A percentile compares a stretch with the other conserved stretches of the same genome.
Conservation (phyloP, 2,113 vertebrate genomes). For the Symphodus melops region DNA sequence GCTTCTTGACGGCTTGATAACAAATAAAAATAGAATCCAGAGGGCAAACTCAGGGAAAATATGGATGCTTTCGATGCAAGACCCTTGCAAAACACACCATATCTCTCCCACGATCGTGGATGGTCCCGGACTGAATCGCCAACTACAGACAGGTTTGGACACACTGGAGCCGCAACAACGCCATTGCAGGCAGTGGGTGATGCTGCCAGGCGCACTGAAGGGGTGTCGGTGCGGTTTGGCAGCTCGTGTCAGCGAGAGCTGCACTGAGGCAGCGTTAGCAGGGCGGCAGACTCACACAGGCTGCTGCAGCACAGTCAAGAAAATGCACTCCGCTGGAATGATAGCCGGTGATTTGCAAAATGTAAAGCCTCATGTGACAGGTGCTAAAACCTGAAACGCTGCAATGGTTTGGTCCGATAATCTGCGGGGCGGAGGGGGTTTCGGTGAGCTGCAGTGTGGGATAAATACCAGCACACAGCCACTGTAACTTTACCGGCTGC, state of each 20-base stretch:
- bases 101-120: conserved; percentile 46
- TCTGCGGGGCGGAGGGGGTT: conserved; percentile 73
- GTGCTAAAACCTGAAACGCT: conserved; percentile 73
- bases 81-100: conserved; percentile 42
- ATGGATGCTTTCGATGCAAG: conserved; percentile 27
- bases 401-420: conserved; percentile 84
- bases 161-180: conserved; percentile 76
- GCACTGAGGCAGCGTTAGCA: conserved; percentile 22
- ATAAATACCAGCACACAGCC: conserved; percentile 74
- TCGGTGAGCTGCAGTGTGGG: conserved; percentile 78
- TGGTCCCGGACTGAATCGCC: conserved; percentile 54
- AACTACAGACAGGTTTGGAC: conserved; percentile 66
- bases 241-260: conserved; percentile 43
- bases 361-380: conserved; percentile 74
- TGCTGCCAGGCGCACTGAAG: conserved; percentile 73
- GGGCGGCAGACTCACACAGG: conserved; percentile 5
- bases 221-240: conserved; percentile 63
- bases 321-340: background rate
- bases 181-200: conserved; percentile 83
- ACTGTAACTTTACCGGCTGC: conserved; percentile 59
- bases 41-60: conserved; percentile 14
- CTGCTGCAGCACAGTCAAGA: background rate
- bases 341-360: background rate
- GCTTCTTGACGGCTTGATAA: conserved; percentile 48
- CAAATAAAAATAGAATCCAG: conserved; percentile 54